A percentile compares a stretch with the other conserved stretches of the same genome.
Conservation (phyloP, 2,888 invertebrate genomes). For the Terebella lapidaria region DNA sequence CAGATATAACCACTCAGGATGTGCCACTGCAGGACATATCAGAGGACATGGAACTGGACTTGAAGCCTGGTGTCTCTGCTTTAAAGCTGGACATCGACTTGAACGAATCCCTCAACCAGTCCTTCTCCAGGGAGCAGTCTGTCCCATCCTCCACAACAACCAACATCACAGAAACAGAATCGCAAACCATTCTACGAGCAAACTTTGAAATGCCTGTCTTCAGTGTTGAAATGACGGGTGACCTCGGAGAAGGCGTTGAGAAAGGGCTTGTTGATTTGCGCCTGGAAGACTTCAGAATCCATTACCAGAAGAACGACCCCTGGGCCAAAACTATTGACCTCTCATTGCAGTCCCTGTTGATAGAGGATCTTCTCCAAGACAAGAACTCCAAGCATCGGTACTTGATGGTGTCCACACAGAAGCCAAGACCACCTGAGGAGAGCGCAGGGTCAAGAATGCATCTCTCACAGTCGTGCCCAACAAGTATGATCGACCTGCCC, state of each 20-base stretch:
- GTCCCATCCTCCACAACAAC: background rate
- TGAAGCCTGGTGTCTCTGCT: background rate
- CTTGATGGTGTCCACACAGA: conserved; percentile 61
- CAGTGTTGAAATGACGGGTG: conserved; percentile 44
- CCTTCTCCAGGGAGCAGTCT: background rate
- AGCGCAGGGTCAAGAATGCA: background rate
- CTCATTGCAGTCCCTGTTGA: conserved; percentile 75
- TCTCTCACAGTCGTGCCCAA: conserved; percentile 76
- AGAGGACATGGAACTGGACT: background rate
- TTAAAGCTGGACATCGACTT: background rate
- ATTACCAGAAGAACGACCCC: conserved; percentile 65
- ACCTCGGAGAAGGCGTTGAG: conserved; percentile 48
- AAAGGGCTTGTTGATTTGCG: conserved; percentile 71
- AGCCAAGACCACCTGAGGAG: background rate
- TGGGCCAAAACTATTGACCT: conserved; percentile 69
- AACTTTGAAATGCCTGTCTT: conserved; percentile 44
- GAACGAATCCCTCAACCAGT: conserved; percentile 10
- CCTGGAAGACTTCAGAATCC: conserved; percentile 75
- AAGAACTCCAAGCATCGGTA: conserved; percentile 74
- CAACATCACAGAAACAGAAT: background rate
- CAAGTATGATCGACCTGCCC: conserved; percentile 41
- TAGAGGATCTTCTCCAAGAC: conserved; percentile 83
- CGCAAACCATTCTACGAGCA: conserved; percentile 1
- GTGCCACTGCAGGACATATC: background rate
- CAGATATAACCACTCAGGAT: background rate